Evolutionary conservation across 2,797 vertebrate genomes (phyloP), one percentile per base, ranked within the genome.

Genomic region (Hyperoplus immaculatus): DNA sequence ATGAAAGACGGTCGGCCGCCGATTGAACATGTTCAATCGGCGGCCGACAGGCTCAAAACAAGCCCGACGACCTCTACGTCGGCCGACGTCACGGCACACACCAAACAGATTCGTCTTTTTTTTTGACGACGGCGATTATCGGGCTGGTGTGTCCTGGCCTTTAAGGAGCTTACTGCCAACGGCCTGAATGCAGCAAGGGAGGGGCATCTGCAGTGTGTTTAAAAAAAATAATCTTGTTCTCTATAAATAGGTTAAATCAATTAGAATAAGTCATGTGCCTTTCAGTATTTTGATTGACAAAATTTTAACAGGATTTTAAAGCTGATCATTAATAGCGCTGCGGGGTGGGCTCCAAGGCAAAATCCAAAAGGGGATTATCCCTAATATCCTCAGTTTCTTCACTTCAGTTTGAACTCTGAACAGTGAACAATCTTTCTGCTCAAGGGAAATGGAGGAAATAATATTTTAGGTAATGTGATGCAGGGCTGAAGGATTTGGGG

Each of bases 101-200:
- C n/a, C n/a, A n/a, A n/a, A n/a, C n/a, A n/a, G n/a, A n/a, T n/a
- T n/a, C n/a, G n/a, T n/a, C n/a, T n/a, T n/a, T n/a, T n/a, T n/a
- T n/a, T n/a, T n/a, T n/a, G n/a, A n/a, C n/a, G n/a, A n/a, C n/a
- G n/a, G n/a, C n/a, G n/a, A n/a, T n/a, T n/a, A n/a, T n/a, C n/a
- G n/a, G n/a, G n/a, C n/a, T n/a, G n/a, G n/a, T n/a, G n/a, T n/a
- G n/a, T n/a, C n/a, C n/a, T n/a, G n/a, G n/a, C n/a, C n/a, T n/a
- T n/a, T n/a, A n/a, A 89, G 87, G 77, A 55, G 88, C 78, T 90
- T 90, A 83, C 58, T 82, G 87, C 76, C 85, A 83, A 68, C 71
- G 51, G 69, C 75, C 65, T 84, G 69, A 84, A 87, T 65, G 39
- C 62, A 71, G 14, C 45, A 8, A 51, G 53, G 69, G 77, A 69